Evolutionary conservation across 2,113 vertebrate genomes (phyloP), one percentile per base, ranked within the genome.

Genomic region (Dendrocopos noguchii): DNA sequence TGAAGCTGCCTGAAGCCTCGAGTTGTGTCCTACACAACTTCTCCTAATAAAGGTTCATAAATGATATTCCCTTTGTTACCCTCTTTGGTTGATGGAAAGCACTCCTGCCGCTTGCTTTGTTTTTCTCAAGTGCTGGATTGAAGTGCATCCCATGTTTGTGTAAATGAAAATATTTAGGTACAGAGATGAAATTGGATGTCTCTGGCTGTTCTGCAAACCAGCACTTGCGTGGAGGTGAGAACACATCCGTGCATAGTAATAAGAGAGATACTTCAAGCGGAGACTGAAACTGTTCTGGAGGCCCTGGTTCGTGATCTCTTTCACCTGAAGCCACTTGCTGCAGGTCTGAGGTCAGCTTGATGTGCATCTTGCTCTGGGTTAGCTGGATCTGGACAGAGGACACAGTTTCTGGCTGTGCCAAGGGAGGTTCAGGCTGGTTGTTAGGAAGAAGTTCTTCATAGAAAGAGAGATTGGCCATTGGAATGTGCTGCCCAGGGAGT

Each of bases 161-260:
- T n/a, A 70, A 91, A 65, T 88, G 86, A 83, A 77, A 93, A 77
- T 29, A 39, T 4, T 47, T 76, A 19, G 21, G 60, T 79, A 81
- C 18, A 55, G 36, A 70, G 65, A 44, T 42, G 12, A 52, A 80
- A 50, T 8, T 4, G 71, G 21, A 63, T 27, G 34, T 33, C 29
- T 42, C 5, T 39, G 9, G 29, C 61, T 76, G 68, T 68, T 59
- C 55, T 56, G 50, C 60, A 73, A 11, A 22, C 16, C 19, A 3
- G 8, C 14, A 9, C 53, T 66, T 71, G 22, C 14, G 1, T 28
- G 44, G 64, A 36, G 25, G 4, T 14, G 6, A 12, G 36, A 18
- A 29, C 3, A 0, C 4, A 7, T 31, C 0, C 0, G 14, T 27
- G 14, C 29, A 6, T 18, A 47, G 50, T 56, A 50, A 28, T 28